A percentile compares a stretch with the other conserved stretches of the same genome.
These are phyloP conservation scores for Drusus annulatus DNA, from an alignment of 1,140 invertebrate genomes.

Conservation along the genomic window DNA sequence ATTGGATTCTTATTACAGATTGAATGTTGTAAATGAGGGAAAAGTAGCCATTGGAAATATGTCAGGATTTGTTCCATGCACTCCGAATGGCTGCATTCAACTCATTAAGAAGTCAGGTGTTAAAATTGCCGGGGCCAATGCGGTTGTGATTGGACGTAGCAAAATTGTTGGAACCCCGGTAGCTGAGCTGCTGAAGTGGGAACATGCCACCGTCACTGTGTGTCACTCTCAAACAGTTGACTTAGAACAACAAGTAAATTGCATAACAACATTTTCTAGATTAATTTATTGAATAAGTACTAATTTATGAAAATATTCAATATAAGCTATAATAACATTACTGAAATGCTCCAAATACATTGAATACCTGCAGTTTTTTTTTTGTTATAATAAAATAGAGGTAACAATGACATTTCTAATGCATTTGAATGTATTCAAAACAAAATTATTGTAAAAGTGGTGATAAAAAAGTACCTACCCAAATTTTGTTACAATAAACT, in stretches of 20 bases:
- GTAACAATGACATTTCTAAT: too few species aligned
- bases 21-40: slow-evolving; percentile 95
- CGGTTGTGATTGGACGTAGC: slow-evolving; percentile 96
- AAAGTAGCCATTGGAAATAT: slow-evolving; percentile 88
- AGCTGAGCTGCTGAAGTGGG: slow-evolving; percentile 95
- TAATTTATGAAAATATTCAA: too few species aligned
- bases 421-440: too few species aligned
- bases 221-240: slow-evolving; percentile 96
- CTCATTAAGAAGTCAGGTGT: slow-evolving; percentile 89
- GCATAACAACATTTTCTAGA: too few species aligned
- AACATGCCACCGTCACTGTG: slow-evolving; percentile 96
- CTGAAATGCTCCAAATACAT: too few species aligned
- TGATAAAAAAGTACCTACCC: too few species aligned
- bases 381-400: too few species aligned
- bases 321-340: too few species aligned
- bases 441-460: too few species aligned
- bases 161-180: slow-evolving; percentile 98
- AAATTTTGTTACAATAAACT: too few species aligned
- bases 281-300: too few species aligned
- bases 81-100: slow-evolving; percentile 93
- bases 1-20: slow-evolving; percentile 68
- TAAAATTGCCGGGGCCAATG: slow-evolving; percentile 85
- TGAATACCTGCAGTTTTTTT: too few species aligned
- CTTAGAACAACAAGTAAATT: slow-evolving; percentile 81
- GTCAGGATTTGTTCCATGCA: slow-evolving; percentile 92